These are phyloP conservation scores for Plebejus argus DNA, from an alignment of 2,888 invertebrate species.

Conservation along the genomic window DNA sequence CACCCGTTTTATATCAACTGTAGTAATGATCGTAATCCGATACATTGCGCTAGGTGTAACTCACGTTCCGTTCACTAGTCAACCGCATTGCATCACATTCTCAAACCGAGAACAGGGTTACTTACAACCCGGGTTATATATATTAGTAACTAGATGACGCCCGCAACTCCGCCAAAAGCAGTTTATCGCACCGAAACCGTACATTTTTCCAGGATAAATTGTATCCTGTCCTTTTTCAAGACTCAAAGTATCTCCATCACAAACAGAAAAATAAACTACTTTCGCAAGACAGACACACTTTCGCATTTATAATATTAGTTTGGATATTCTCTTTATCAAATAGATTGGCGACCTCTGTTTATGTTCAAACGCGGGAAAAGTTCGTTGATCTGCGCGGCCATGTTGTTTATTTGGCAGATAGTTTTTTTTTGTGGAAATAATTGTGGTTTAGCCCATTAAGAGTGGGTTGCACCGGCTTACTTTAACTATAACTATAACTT, in stretches of 20 bases:
- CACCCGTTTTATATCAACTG: neutral
- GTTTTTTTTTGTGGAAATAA: neutral
- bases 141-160: slow-evolving; percentile 44
- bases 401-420: slow-evolving; percentile 17
- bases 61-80: slow-evolving; percentile 12
- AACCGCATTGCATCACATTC: slow-evolving; percentile 25
- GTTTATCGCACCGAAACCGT: no score
- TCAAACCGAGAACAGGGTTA: slow-evolving; percentile 31
- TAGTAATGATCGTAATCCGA: slow-evolving; percentile 30
- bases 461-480: no score
- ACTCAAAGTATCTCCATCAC: no score
- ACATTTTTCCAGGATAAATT: no score
- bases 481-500: no score
- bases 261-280: no score
- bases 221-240: no score
- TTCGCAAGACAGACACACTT: no score
- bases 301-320: no score
- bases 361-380: slow-evolving; percentile 9
- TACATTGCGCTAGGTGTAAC: slow-evolving; percentile 25
- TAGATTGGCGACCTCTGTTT: neutral
- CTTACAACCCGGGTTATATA: slow-evolving; percentile 45
- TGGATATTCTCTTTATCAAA: no score
- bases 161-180: no score
- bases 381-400: slow-evolving; percentile 17
- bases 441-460: no score